Base-by-base conservation (phyloP, 2,113 vertebrate genomes). In the Azemiops feae region DNA sequence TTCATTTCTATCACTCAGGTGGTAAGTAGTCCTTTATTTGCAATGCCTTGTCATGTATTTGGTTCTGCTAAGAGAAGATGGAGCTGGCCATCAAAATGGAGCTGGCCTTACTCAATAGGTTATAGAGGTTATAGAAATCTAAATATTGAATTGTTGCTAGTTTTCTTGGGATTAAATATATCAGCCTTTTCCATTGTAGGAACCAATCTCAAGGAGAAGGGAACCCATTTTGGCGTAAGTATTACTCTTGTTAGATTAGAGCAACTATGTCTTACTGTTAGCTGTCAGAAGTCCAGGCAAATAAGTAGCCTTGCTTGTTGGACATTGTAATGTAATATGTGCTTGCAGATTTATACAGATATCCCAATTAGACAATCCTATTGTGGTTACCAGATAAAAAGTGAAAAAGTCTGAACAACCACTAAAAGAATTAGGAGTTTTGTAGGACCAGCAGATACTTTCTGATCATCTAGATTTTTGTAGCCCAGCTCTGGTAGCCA, bases 381-480 rank as follows among this genome's bases (percentile, higher is more conserved):
- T 81, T 81, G 18, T 20, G 18, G 18, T 22, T 81, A 39, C 18
- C 60, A n/a, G 60, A 30, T n/a, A 20, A 7, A 81, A 39, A 81
- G 34, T 8, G 74, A 22, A 81, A 81, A 81, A 81, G 11, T 64
- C 60, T 64, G 60, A 57, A 57, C 20, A 57, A 64, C 34, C 69
- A 81, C 16, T 74, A 74, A 34, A 81, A 74, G 64, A 34, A 74
- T 74, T 74, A 34, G 5, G n/a, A 81, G 16, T 39, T 81, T 74
- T 81, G 69, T 39, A 81, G 64, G n/a, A 39, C 5, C 2, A 20
- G n/a, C 16, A 39, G n/a, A 39, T 81, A 81, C 34, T 39, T 39
- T 81, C 16, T 20, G n/a, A 20, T 74, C 93, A 91, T 94, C 97
- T 95, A 96, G 85, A 47, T 74, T 94, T 92, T 94, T 96, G 54